These are phyloP conservation scores for Saiga tatarica DNA, from an alignment of 2,113 vertebrate genomes.

Conservation along the genomic window DNA sequence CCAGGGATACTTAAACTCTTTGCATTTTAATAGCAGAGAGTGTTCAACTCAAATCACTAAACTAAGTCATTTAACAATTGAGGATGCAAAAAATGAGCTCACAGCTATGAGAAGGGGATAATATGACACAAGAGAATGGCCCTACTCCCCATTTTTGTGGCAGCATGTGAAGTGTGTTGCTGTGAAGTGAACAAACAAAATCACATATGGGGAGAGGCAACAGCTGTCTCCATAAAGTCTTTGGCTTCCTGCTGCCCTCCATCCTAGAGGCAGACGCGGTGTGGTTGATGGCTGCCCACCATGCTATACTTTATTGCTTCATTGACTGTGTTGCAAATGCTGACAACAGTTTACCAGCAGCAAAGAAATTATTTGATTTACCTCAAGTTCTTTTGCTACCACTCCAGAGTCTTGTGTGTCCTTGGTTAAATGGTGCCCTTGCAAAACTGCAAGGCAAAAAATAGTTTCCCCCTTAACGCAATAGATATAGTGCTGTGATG, in stretches of 20 bases:
- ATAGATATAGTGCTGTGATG: constrained; percentile 79
- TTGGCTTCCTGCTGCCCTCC: constrained; percentile 65
- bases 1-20: constrained; percentile 67
- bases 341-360: constrained; percentile 68
- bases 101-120: constrained; percentile 22
- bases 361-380: constrained; percentile 74
- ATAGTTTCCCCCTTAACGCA: constrained; percentile 81
- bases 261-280: constrained; percentile 57
- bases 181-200: constrained; percentile 57
- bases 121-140: constrained; percentile 47
- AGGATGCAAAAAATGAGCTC: neutral
- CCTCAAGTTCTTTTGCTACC: constrained; percentile 66
- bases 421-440: constrained; percentile 79
- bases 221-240: constrained; percentile 67
- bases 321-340: constrained; percentile 71
- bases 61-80: constrained; percentile 21
- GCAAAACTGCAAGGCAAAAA: constrained; percentile 75
- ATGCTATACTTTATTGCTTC: constrained; percentile 71
- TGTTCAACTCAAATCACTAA: constrained; percentile 74
- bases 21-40: constrained; percentile 64
- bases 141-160: constrained; percentile 51
- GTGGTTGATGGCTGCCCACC: constrained; percentile 62
- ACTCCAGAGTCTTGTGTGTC: constrained; percentile 66
- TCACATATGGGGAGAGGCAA: constrained; percentile 58
- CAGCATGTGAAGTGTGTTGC: constrained; percentile 20